Base-by-base conservation (phyloP, 1,140 invertebrate genomes). In the Euglossa dilemma region DNA sequence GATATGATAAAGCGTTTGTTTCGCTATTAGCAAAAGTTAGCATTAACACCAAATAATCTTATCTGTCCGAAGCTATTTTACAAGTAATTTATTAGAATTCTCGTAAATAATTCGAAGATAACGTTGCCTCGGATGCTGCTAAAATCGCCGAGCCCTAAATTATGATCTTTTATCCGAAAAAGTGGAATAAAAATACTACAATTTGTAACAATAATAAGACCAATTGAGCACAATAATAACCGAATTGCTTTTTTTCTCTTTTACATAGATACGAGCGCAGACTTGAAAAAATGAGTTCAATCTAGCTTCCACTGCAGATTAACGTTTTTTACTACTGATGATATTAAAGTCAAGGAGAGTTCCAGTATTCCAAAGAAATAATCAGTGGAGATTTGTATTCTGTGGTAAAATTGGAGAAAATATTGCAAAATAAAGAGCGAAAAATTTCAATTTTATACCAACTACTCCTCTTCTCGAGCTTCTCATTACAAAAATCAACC, bases 1-100 rank as follows among this genome's bases (percentile, higher is more conserved):
- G 64, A 71, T 54, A 18, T 23, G 69, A 71, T 54, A 71, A 71
- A 71, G 54, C 36, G 18, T 8, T 71, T 52, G 16, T 52, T 71
- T 54, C 69, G 9, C 18, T 73, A 43, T n/a, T 73, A 45, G 36
- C 5, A 45, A 74, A 45, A 74, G 9, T 36, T 25, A 6, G 5
- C 16, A 59, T 25, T 74, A 7, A 16, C n/a, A 9, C 18, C 36
- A 9, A 74, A 25, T 74, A 74, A 47, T 61, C 72, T 74, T 61
- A 74, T 74, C 56, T 61, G 2, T 12, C 6, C 14, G 4, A 18
- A 59, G 23, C 18, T n/a, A 59, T 59, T 74, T 74, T 59, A 74
- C 72, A 12, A 59, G 1, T 47, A 20, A 74, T 45, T 74, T 59
- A 28, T 25, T 72, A 3, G 3, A 0, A 74, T 45, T 74, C 3